A percentile compares a stretch with the other conserved stretches of the same genome.
phyloP scores from a whole-genome alignment of 2,113 vertebrate species.

The Ondatra zibethicus region DNA sequence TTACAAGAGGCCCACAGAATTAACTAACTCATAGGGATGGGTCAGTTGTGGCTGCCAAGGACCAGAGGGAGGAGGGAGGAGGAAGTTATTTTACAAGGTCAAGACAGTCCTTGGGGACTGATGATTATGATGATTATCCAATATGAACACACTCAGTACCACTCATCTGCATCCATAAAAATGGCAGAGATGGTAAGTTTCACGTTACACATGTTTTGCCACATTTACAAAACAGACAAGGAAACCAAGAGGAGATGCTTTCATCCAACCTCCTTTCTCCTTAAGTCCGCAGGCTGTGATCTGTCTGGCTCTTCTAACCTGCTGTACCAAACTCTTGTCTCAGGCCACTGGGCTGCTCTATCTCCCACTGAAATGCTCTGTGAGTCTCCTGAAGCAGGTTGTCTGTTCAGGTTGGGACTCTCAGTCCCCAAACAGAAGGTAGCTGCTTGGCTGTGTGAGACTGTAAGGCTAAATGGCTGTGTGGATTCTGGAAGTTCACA shows the following conservation, averaged over 20 bases:
- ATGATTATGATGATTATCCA: accelerated
- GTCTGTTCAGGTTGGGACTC: constrained; percentile 67
- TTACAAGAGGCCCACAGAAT: background rate
- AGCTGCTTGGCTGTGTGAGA: constrained; percentile 72
- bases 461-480: constrained; percentile 58
- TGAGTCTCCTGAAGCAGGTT: background rate
- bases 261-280: background rate
- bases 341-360: background rate
- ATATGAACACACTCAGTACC: accelerated
- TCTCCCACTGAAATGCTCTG: background rate
- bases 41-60: accelerated
- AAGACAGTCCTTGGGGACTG: background rate
- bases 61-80: too few relatives aligned
- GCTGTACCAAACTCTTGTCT: background rate
- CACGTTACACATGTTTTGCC: background rate
- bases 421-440: constrained; percentile 77
- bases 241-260: background rate
- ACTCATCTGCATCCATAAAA: background rate
- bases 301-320: background rate
- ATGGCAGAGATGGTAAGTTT: background rate
- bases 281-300: background rate
- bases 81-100: background rate
- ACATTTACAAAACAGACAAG: background rate
- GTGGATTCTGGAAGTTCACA: background rate
- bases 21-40: background rate